A percentile compares a stretch with the other conserved stretches of the same genome.
Evolutionary conservation across 2,888 invertebrate species (phyloP).

Genomic region (Rhingia campestris): DNA sequence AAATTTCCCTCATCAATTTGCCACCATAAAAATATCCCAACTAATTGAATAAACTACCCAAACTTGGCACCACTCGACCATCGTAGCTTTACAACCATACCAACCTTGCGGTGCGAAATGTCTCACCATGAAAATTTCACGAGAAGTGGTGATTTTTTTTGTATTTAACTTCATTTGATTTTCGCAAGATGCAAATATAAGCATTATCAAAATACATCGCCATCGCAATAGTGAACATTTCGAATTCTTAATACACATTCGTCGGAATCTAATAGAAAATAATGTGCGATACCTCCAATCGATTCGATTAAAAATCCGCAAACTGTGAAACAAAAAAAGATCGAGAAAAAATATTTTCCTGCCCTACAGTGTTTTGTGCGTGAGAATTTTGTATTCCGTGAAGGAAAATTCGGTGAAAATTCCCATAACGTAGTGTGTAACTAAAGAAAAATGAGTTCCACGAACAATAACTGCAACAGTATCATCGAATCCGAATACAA

Average conservation of each 20-base stretch:
- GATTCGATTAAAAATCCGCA: slow-evolving; percentile 38
- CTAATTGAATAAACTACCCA: too few relatives aligned
- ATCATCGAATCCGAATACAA: slow-evolving; percentile 89
- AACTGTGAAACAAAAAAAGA: slow-evolving; percentile 43
- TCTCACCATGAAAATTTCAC: slow-evolving; percentile 42
- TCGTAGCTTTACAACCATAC: slow-evolving; percentile 28
- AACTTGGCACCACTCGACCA: not conserved
- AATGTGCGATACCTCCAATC: slow-evolving; percentile 33
- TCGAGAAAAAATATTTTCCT: slow-evolving; percentile 23
- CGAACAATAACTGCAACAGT: slow-evolving; percentile 67
- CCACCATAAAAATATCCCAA: too few relatives aligned
- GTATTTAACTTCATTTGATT: slow-evolving; percentile 67
- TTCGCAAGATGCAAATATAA: slow-evolving; percentile 69
- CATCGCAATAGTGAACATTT: slow-evolving; percentile 49
- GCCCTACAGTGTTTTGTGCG: slow-evolving; percentile 32
- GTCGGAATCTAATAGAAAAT: slow-evolving; percentile 15
- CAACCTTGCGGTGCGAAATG: slow-evolving; percentile 22
- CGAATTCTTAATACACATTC: slow-evolving; percentile 24
- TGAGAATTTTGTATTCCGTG: slow-evolving; percentile 43
- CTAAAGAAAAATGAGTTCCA: slow-evolving; percentile 60
- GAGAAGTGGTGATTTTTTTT: slow-evolving; percentile 64
- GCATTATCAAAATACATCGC: slow-evolving; percentile 60
- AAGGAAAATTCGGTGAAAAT: slow-evolving; percentile 55
- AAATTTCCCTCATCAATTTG: too few relatives aligned
- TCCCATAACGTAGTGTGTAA: slow-evolving; percentile 32